These are phyloP conservation scores for Prochilodus magdalenae DNA, from an alignment of 2,113 vertebrate genomes.

Conservation along the genomic window DNA sequence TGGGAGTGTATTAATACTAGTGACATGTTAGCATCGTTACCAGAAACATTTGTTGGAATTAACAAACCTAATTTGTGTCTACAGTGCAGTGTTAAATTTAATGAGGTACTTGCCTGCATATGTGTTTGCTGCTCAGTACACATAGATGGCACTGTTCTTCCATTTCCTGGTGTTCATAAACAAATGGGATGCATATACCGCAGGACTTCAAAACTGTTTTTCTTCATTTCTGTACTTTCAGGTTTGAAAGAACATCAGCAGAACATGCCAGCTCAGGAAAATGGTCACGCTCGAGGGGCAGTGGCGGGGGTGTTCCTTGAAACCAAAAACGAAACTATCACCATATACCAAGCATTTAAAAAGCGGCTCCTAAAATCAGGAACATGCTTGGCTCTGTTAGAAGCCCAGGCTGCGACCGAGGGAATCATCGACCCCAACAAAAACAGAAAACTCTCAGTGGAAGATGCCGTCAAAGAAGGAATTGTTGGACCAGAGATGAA, in stretches of 20 bases:
- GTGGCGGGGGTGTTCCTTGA: slow-evolving; percentile 89
- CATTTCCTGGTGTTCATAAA: background rate
- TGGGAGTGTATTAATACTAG: too few species aligned
- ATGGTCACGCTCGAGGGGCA: slow-evolving; percentile 38
- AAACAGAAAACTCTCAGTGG: slow-evolving; percentile 83
- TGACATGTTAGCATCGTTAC: too few species aligned
- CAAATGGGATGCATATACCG: background rate
- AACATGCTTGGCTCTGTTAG: slow-evolving; percentile 88
- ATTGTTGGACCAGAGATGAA: slow-evolving; percentile 88
- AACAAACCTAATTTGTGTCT: too few species aligned
- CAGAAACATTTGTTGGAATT: too few species aligned
- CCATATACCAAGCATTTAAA: slow-evolving; percentile 93
- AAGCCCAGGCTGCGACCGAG: slow-evolving; percentile 90
- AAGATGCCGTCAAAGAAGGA: slow-evolving; percentile 85
- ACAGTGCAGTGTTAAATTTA: too few species aligned
- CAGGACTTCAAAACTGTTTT: too few species aligned
- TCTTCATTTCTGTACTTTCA: background rate
- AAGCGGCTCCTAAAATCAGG: slow-evolving; percentile 87
- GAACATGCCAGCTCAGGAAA: slow-evolving; percentile 12
- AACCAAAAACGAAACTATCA: slow-evolving; percentile 84
- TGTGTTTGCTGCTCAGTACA: too few species aligned
- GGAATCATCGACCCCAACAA: slow-evolving; percentile 89
- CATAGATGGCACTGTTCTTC: background rate
- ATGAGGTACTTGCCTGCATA: too few species aligned
- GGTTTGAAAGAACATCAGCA: background rate